Conservation (phyloP, 2,888 invertebrate genomes). For the Toxonevra muliebris region DNA sequence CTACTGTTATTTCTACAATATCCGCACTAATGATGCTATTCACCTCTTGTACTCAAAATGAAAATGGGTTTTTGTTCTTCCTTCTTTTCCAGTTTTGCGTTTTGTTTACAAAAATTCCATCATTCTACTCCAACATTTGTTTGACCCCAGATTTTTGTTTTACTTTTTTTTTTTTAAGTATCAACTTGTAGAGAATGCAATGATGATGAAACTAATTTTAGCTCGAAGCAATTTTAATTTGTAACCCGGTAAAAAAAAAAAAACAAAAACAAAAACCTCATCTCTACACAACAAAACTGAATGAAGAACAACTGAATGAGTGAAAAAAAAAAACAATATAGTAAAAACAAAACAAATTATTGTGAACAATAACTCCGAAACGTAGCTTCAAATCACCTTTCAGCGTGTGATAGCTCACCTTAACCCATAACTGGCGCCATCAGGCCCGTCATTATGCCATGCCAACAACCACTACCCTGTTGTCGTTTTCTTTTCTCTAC, state of each 20-base stretch:
- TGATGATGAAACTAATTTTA: slow-evolving; percentile 28
- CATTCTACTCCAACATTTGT: slow-evolving; percentile 3
- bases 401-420: slow-evolving; percentile 8
- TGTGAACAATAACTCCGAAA: slow-evolving; percentile 32
- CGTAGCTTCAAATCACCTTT: slow-evolving; percentile 24
- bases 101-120: background rate
- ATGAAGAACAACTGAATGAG: slow-evolving; percentile 9
- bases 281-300: slow-evolving; percentile 12
- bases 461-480: no score
- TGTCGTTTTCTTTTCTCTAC: no score
- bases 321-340: no score
- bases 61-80: background rate
- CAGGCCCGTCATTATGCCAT: no score
- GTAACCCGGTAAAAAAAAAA: slow-evolving; percentile 13
- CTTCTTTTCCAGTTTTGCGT: background rate
- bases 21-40: background rate
- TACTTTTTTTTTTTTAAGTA: background rate
- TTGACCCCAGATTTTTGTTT: slow-evolving; percentile 2
- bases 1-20: background rate
- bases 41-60: background rate
- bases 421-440: background rate
- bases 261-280: background rate
- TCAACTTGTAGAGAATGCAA: background rate
- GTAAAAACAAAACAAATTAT: slow-evolving; percentile 5
- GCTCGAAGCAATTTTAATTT: slow-evolving; percentile 35